phyloP scores from a whole-genome alignment of 2,888 invertebrate species.

The Melangyna quadrimaculata region DNA sequence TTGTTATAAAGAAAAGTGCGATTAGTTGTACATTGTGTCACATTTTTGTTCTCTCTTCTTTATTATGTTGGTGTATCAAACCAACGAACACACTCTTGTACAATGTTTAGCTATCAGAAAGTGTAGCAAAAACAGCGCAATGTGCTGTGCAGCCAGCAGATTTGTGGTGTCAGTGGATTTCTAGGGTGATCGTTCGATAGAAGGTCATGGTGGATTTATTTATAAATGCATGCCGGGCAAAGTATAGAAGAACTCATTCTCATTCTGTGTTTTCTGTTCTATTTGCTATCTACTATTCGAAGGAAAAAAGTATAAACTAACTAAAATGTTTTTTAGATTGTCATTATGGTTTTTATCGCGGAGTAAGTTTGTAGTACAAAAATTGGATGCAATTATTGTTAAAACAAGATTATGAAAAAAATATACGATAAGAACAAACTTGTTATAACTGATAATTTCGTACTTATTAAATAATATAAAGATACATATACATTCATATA shows the following conservation, averaged over 20 bases:
- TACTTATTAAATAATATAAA: neutral
- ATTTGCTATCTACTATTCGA: conserved; percentile 6
- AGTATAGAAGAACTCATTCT: conserved; percentile 41
- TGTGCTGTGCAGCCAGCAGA: conserved; percentile 55
- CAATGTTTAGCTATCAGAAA: conserved; percentile 11
- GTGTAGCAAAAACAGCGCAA: conserved; percentile 29
- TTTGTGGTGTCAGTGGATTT: conserved; percentile 76
- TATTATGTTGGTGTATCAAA: neutral
- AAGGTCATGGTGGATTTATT: conserved; percentile 74
- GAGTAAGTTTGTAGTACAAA: neutral
- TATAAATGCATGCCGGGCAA: conserved; percentile 59
- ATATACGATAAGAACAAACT: neutral
- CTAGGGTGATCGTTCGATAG: conserved; percentile 76
- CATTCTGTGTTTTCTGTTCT: conserved; percentile 34
- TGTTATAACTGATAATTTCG: neutral
- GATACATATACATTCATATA: too few species aligned
- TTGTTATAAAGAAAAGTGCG: conserved; percentile 29
- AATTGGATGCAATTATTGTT: neutral
- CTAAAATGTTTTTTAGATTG: neutral
- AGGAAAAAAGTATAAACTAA: neutral
- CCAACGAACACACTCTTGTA: conserved; percentile 21
- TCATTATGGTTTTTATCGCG: neutral
- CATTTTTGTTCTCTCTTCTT: conserved; percentile 5
- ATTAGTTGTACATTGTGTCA: conserved; percentile 57
- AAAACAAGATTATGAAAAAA: neutral